Base-by-base conservation (phyloP, 2,113 vertebrate species). In the Henicopernis longicauda region DNA sequence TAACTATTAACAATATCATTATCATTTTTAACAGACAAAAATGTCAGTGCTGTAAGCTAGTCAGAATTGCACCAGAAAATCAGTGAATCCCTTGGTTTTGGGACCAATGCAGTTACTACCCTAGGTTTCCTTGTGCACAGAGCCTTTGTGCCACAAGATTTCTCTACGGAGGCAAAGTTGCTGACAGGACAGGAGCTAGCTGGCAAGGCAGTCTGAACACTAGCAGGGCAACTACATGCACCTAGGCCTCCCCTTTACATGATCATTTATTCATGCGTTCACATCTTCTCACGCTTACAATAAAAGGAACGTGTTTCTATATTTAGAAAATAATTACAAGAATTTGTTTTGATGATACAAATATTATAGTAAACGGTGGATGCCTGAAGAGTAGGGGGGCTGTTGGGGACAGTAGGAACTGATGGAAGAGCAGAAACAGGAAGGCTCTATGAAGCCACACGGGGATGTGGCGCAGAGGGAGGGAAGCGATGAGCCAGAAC, bases 1-100 rank as follows among this genome's bases (percentile, higher is more conserved):
- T 80, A 90, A 65, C 83, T 94, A 72, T 91, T 93, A 92, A 81
- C 49, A 88, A 31, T 91, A 76, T 86, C 67, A 82, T 95, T 52
- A 69, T 83, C 6, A 13, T 82, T 94, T 89, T 90, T 78, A 93
- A 84, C 57, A 90, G 76, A 81, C 34, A 74, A 62, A 96, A 95
- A 66, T 63, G 15, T 79, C 73, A 90, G 42, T 67, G 44, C 22
- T 89, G 29, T 72, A 82, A 67, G 19, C 25, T 55, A 58, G 40
- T 79, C 72, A 94, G 62, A 69, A 84, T 36, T 84, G 16, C 29
- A 65, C 9, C 25, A 90, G 79, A 65, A 90, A 73, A 54, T 63
- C 49, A 66, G 70, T 26, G 17, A 65, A 76, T 82, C 27, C 25
- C 36, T 65, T 71, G 21, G 58, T 92, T 66, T 45, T 62, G 67